Base-by-base conservation (phyloP, 2,888 invertebrate species). In the Liodrosophila aerea region DNA sequence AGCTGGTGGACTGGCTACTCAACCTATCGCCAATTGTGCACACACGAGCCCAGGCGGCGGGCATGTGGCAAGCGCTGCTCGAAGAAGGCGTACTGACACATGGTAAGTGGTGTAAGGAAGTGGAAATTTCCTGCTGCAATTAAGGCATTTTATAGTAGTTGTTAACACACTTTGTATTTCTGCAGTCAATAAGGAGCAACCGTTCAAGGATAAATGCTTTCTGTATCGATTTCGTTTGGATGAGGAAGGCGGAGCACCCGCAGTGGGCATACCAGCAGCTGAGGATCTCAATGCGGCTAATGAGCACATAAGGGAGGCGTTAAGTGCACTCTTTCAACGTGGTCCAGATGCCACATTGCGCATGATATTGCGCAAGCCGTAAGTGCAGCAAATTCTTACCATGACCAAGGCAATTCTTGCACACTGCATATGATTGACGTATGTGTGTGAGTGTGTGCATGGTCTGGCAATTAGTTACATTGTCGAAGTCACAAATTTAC, bases 41-140 rank as follows among this genome's bases (percentile, higher is more conserved):
- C 80, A 92, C 91, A 22, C 91, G 95, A 63, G 92, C 92, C 68
- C 94, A 94, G 87, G 94, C 95, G 46, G 93, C 94, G 44, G 95
- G 94, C 64, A 95, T 96, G 94, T 96, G 95, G 95, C 96, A 96
- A 88, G 94, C 94, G 0, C 90, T 96, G 50, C 91, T 96, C 34
- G 96, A 96, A 88, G 95, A 95, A 89, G 94, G 95, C 41, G 93
- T 95, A 63, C 92, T 96, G 67, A 92, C 93, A 47, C 95, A 95
- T 88, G 94, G 95, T 95, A 87, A 91, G 91, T 88, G 8, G 3
- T 13, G 1, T 7, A 4, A 1, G 9, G 33, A 2, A 8, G 1
- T 13, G 0, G 8, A 8, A 5, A 9, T 7, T 9, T n/a, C n/a
- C 9, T 7, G 7, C 33, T 39, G 22, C 53, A 70, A 45, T 67